phyloP scores from a whole-genome alignment of 2,113 vertebrate species.

The Hirundichthys speculiger region DNA sequence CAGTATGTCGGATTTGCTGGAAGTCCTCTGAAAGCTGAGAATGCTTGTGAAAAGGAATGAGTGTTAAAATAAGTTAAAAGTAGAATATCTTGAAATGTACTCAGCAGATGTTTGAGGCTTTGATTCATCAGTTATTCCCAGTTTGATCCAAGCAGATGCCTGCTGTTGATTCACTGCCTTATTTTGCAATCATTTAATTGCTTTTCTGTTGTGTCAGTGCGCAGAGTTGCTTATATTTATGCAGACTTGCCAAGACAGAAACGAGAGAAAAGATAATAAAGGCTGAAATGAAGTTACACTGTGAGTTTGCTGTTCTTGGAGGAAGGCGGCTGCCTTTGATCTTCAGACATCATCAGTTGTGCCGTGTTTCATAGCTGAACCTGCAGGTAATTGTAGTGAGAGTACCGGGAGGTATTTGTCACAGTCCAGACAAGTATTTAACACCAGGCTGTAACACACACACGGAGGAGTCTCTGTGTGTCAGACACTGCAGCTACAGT shows the following conservation, averaged over 20 bases:
- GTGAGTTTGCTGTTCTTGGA: conserved; percentile 15
- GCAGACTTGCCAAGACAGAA: conserved; percentile 8
- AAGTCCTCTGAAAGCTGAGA: too few relatives aligned
- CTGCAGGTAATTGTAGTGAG: conserved; percentile 62
- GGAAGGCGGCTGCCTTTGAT: conserved; percentile 42
- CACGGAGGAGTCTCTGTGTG: conserved; percentile 54
- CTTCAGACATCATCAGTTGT: conserved; percentile 43
- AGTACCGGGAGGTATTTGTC: conserved; percentile 76
- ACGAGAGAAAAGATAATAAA: conserved; percentile 1
- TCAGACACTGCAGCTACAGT: conserved; percentile 72
- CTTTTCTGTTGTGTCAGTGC: conserved; percentile 10
- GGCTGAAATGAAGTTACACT: conserved; percentile 34
- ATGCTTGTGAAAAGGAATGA: not conserved
- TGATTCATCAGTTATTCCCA: not conserved
- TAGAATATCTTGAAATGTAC: not conserved
- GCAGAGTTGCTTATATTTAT: conserved; percentile 13
- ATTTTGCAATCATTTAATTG: conserved; percentile 23
- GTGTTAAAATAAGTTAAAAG: not conserved
- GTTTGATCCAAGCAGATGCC: conserved; percentile 14
- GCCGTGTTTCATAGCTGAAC: conserved; percentile 60
- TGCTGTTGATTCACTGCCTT: conserved; percentile 26
- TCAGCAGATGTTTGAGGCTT: not conserved
- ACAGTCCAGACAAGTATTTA: conserved; percentile 80
- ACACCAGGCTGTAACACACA: conserved; percentile 72
- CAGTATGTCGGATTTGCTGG: too few relatives aligned